These are phyloP conservation scores for Bos indicus DNA, from an alignment of 2,113 vertebrate genomes.

Conservation along the genomic window DNA sequence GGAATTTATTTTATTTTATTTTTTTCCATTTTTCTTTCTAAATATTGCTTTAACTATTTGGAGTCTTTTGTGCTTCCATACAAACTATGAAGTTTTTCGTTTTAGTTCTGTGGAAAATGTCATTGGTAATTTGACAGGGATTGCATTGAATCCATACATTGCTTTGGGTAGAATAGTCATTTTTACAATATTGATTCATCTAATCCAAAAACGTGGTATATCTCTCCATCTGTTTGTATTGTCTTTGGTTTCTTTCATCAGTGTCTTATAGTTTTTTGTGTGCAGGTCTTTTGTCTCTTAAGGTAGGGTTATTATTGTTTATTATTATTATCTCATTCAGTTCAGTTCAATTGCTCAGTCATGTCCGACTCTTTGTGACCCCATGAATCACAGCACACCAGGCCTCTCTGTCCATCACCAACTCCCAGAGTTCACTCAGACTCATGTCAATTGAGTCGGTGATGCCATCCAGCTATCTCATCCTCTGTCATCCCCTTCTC, in stretches of 20 bases:
- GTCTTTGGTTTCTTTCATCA: background rate
- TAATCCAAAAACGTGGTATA: background rate
- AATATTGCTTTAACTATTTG: background rate
- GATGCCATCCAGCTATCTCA: no score
- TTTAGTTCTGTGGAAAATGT: background rate
- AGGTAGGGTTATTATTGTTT: background rate
- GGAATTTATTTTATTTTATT: background rate
- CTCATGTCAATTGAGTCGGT: fast-evolving
- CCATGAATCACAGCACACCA: no score
- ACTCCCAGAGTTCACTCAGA: no score
- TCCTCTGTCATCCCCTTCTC: no score
- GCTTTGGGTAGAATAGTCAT: background rate
- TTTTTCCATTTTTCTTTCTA: background rate
- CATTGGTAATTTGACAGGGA: background rate
- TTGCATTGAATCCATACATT: background rate
- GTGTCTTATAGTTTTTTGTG: background rate
- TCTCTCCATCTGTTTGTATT: background rate
- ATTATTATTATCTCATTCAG: background rate
- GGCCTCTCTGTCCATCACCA: no score
- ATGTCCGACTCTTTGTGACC: no score
- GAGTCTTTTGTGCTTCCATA: background rate
- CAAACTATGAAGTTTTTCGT: background rate
- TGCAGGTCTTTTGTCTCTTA: background rate
- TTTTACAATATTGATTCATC: background rate
- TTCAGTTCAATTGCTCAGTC: no score